Evolutionary conservation across 2,797 vertebrate species (phyloP).

Genomic region (Artibeus jamaicensis): DNA sequence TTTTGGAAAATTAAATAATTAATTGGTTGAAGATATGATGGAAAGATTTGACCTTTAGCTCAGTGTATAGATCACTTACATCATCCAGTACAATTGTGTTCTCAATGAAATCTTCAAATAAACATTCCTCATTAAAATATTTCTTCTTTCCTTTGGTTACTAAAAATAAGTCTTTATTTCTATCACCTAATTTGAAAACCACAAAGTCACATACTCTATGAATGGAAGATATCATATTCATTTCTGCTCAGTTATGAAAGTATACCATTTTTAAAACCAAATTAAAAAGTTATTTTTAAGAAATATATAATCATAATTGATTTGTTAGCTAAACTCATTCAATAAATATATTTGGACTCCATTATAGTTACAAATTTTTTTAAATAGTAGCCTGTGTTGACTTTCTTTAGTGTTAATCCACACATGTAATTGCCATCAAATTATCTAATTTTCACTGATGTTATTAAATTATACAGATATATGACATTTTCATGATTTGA

Average conservation of each 20-base stretch:
- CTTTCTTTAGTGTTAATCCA: slow-evolving; percentile 8
- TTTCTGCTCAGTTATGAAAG: slow-evolving; percentile 9
- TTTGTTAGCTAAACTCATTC: neutral
- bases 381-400: neutral
- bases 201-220: neutral
- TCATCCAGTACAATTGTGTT: neutral
- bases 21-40: slow-evolving; percentile 33
- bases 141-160: neutral
- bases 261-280: neutral
- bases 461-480: slow-evolving; percentile 34
- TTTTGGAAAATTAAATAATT: slow-evolving; percentile 42
- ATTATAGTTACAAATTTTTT: neutral
- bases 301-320: neutral
- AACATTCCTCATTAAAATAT: neutral
- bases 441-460: slow-evolving; percentile 16
- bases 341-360: neutral
- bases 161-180: neutral
- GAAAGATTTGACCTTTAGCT: neutral
- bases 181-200: neutral
- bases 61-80: neutral
- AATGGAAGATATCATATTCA: neutral
- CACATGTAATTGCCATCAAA: slow-evolving; percentile 33
- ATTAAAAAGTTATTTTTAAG: neutral
- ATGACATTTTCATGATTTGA: slow-evolving; percentile 44
- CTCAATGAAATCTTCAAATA: neutral